Evolutionary conservation across 2,888 invertebrate species (phyloP), one percentile per base, ranked within the genome.

Genomic region (Neoascia interrupta): DNA sequence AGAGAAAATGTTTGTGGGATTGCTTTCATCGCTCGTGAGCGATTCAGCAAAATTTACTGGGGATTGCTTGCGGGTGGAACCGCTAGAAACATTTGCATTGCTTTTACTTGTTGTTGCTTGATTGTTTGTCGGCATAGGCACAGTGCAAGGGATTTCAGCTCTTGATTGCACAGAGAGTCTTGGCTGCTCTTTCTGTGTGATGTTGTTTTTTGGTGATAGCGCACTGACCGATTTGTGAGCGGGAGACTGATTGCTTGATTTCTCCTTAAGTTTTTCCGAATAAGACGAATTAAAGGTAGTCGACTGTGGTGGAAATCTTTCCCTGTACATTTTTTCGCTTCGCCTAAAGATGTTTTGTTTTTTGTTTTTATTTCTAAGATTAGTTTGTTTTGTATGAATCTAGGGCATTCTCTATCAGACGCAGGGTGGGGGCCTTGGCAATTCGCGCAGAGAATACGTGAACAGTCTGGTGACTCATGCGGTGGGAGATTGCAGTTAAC

Each of bases 361-460:
- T 26, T 15, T 18, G 60, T 60, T 23, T 36, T 60, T 6, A 60
- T 60, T 45, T 45, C 28, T 16, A 60, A 11, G 4, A 60, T 45
- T 10, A 31, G 15, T 36, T 60, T 60, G 1, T 5, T 16, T 45
- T 45, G n/a, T n/a, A 45, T 15, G 6, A 34, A 60, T 11, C 45
- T 43, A 15, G 26, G 26, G 5, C 23, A 47, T 6, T 1, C n/a
- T 36, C 15, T 60, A 15, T 21, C 47, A 8, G 39, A 54, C 2
- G 61, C 37, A 2, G 61, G 31, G 5, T 61, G 39, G 1, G 39
- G 23, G 1, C 37, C 28, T 1, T 19, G 8, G 23, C 43, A 43
- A 10, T 53, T 64, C 3, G 53, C 53, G n/a, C 53, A 53, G n/a
- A 56, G 2, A 2, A 5, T 15, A 1, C 56, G 37, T 10, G 41